Percentiles rank a stretch among this genome's conserved stretches.
phyloP scores from a whole-genome alignment of 1,140 invertebrate species.

The Drosophila murphyi region DNA sequence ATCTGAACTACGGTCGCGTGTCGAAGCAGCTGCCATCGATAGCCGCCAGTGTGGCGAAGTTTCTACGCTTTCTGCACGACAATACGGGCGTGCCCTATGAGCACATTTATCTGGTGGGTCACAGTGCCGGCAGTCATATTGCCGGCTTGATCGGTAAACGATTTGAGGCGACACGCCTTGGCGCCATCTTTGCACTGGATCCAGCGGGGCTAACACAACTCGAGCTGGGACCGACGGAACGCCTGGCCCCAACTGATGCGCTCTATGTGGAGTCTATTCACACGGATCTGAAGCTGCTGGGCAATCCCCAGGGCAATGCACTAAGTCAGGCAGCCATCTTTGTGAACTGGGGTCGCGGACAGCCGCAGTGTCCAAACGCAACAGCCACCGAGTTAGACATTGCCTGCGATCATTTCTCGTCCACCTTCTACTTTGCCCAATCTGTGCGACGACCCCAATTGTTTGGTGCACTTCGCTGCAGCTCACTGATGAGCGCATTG shows the following conservation, averaged over 20 bases:
- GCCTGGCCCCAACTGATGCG: constrained; percentile 87
- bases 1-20: constrained; percentile 73
- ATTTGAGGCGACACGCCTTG: constrained; percentile 64
- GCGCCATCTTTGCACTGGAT: constrained; percentile 85
- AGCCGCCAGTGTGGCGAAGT: constrained; percentile 63
- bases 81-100: constrained; percentile 75
- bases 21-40: constrained; percentile 65
- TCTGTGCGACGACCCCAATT: constrained; percentile 60
- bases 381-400: constrained; percentile 78
- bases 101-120: constrained; percentile 84
- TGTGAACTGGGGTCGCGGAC: constrained; percentile 88
- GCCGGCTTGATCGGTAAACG: constrained; percentile 84
- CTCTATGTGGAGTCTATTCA: constrained; percentile 90
- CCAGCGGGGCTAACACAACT: constrained; percentile 85
- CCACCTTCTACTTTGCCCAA: constrained; percentile 77
- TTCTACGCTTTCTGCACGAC: constrained; percentile 81
- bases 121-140: constrained; percentile 85
- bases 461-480: constrained; percentile 66
- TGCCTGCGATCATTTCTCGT: constrained; percentile 74
- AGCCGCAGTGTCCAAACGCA: constrained; percentile 88
- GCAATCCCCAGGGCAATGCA: constrained; percentile 83
- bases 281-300: constrained; percentile 88
- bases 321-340: constrained; percentile 90
- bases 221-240: constrained; percentile 53
- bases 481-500: constrained; percentile 26